These are phyloP conservation scores for Periophthalmus modestus DNA, from an alignment of 2,113 vertebrate species.

Conservation along the genomic window DNA sequence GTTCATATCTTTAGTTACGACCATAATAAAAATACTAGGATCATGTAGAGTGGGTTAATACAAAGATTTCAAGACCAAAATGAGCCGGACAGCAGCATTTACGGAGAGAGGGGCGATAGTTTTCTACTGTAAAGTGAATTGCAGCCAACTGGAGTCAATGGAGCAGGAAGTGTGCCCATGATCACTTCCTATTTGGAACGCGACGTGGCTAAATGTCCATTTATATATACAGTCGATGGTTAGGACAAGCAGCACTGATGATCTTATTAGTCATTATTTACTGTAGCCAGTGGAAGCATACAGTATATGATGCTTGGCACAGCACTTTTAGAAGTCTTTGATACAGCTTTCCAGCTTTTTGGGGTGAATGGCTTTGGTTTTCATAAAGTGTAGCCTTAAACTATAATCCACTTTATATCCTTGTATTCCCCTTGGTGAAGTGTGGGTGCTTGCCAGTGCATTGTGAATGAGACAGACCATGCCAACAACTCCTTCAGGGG, in stretches of 20 bases:
- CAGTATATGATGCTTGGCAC: background rate
- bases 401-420: constrained; percentile 14
- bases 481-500: constrained; percentile 49
- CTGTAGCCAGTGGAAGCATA: background rate
- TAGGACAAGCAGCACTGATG: background rate
- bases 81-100: no score
- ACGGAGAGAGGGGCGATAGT: no score
- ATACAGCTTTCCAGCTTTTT: background rate
- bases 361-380: background rate
- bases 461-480: constrained; percentile 52
- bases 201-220: no score
- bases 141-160: no score
- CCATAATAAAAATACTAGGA: no score
- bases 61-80: no score
- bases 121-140: no score
- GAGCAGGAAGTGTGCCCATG: no score
- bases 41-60: no score
- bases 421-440: constrained; percentile 25
- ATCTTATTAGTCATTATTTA: background rate
- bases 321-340: background rate
- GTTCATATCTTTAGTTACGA: no score
- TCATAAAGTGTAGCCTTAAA: background rate
- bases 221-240: no score
- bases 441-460: constrained; percentile 33
- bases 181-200: no score